These are phyloP conservation scores for Tetramorium parvispinum DNA, from an alignment of 1,140 invertebrate species.

Conservation along the genomic window DNA sequence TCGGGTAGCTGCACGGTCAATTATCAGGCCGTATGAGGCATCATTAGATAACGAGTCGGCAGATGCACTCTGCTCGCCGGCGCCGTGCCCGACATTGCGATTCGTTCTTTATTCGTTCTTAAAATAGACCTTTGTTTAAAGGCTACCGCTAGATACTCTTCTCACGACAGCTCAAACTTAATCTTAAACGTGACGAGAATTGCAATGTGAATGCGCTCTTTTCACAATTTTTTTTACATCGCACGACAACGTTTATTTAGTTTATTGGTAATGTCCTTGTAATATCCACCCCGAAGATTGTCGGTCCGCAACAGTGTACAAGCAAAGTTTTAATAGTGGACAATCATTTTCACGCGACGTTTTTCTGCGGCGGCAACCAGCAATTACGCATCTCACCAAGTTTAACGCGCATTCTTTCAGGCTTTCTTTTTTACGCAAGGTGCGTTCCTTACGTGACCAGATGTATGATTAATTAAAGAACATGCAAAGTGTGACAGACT, in stretches of 20 bases:
- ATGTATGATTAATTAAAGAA: conserved; percentile 61
- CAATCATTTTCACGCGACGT: conserved; percentile 37
- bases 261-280: neutral
- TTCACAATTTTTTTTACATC: neutral
- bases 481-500: conserved; percentile 29
- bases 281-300: neutral
- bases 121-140: conserved; percentile 54
- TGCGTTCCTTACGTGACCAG: conserved; percentile 43
- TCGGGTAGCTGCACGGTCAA: conserved; percentile 80
- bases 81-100: conserved; percentile 46
- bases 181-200: neutral
- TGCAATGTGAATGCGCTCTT: neutral
- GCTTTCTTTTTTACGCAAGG: conserved; percentile 29
- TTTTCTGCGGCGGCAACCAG: conserved; percentile 26
- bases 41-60: conserved; percentile 85
- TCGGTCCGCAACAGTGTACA: neutral
- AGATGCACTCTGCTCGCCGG: conserved; percentile 73
- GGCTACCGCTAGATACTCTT: conserved; percentile 41
- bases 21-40: conserved; percentile 81
- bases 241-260: too few relatives aligned
- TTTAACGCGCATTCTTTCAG: conserved; percentile 38
- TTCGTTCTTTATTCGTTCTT: conserved; percentile 73
- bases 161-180: neutral
- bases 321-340: conserved; percentile 29
- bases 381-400: conserved; percentile 49